Evolutionary conservation across 2,888 invertebrate genomes (phyloP), one percentile per base, ranked within the genome.

Genomic region (Corbicula japonica): DNA sequence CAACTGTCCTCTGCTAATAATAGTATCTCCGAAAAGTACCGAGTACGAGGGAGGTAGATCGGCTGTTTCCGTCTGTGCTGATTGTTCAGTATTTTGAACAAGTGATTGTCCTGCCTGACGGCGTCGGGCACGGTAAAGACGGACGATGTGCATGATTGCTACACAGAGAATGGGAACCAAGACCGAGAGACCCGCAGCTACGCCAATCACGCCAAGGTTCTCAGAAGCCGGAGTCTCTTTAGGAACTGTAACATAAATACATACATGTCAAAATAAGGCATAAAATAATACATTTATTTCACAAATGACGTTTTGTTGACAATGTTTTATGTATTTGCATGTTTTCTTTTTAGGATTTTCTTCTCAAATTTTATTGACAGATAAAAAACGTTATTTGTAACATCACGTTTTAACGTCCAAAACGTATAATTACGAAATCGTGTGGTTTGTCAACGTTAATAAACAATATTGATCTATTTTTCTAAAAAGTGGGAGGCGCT

Each of bases 101-200:
- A 52, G 56, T 30, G 5, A 61, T 41, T 46, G 68, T 23, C 21
- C n/a, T 28, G 23, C 12, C 21, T 58, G 41, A 35, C 61, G 52
- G 2, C 74, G 58, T 26, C 68, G 58, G 1, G 71, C 63, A 26
- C 65, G 65, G 21, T 66, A 15, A 4, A 75, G 58, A 4, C 80
- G 79, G 2, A 34, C 50, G 6, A 80, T 26, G 68, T 83, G 79
- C 83, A 83, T 83, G 10, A 70, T 41, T 12, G 66, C 74, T 6
- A 83, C 80, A 63, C 83, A 83, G 1, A 80, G 28, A 23, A 83
- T 80, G 1, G 80, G 83, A 8, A 83, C 66, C 18, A 76, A 63
- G 5, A 83, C 76, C 15, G 79, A 83, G 10, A 83, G 44, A 4
- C 80, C 83, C 5, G 83, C 83, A 1, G 83, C 83, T 1, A 77